These are phyloP conservation scores for Clangula hyemalis DNA, from an alignment of 2,797 vertebrate genomes.

Conservation along the genomic window DNA sequence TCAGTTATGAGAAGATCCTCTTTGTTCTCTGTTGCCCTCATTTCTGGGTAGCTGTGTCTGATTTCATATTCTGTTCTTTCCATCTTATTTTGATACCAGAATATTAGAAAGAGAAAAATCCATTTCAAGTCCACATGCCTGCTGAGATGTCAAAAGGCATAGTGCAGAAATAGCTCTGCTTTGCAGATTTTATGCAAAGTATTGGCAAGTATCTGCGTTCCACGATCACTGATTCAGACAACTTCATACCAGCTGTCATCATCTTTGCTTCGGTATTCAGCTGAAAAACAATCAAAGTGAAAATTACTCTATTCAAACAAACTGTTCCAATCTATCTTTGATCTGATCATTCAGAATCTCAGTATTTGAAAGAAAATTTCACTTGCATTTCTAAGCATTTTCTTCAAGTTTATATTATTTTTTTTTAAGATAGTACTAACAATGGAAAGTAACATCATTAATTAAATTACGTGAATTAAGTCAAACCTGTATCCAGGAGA, in stretches of 20 bases:
- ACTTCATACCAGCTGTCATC: slow-evolving; percentile 47
- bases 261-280: neutral
- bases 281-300: slow-evolving; percentile 40
- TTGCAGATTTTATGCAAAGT: slow-evolving; percentile 46
- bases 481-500: neutral
- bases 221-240: slow-evolving; percentile 45
- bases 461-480: neutral
- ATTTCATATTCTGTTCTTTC: slow-evolving; percentile 8
- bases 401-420: neutral
- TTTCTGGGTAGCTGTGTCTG: neutral
- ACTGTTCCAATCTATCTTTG: slow-evolving; percentile 3
- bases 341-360: neutral
- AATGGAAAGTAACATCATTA: neutral
- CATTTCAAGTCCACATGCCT: neutral
- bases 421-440: neutral
- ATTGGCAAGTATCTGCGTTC: slow-evolving; percentile 28
- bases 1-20: neutral
- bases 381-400: slow-evolving; percentile 7
- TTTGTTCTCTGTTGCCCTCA: neutral
- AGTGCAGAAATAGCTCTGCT: slow-evolving; percentile 25
- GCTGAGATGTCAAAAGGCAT: slow-evolving; percentile 47
- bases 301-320: slow-evolving; percentile 42
- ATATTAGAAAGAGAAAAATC: neutral
- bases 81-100: slow-evolving; percentile 39
- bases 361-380: neutral